Evolutionary conservation across 2,113 vertebrate species (phyloP), one percentile per base, ranked within the genome.

Genomic region (Pelmatolapia mariae): DNA sequence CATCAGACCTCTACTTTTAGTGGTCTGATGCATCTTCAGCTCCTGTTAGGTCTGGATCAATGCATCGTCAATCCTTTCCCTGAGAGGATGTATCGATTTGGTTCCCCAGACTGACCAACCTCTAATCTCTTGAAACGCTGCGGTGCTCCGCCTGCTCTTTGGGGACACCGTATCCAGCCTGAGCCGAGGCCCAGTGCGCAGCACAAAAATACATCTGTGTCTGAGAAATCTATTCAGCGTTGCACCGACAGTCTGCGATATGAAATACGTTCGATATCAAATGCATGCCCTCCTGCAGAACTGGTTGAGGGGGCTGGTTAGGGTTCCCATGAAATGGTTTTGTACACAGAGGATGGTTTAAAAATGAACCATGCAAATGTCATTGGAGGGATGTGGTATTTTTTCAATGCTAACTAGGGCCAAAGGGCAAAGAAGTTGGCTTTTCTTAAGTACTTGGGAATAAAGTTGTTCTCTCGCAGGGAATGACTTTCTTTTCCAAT

Each of bases 11-110:
- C 82, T 78, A 22, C 61, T 87, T 86, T 85, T 86, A 83, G 89
- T 33, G 89, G 87, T 86, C 85, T 79, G 88, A 81, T 91, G 94
- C 86, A 87, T 94, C 94, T 89, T 66, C 87, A 68, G 87, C 93
- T 89, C 90, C 86, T 90, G 94, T 95, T 95, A 90, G 86, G 90
- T 56, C 71, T 54, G 89, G 95, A 94, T 96, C 97, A 93, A 97
- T 97, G 93, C 92, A 68, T 95, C 92, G 94, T 95, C 95, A 97
- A 96, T 94, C 90, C 95, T 90, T 95, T 95, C 95, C 91, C 94
- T 90, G 93, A 94, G 95, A 93, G 95, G 93, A 93, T 2, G 83
- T 78, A 96, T 97, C 54, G 95, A 96, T 96, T 89, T 50, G 87
- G 89, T 94, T 92, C 95, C 93, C 89, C 86, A 54, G 88, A 92